Percentiles rank a stretch among this genome's conserved stretches.
Evolutionary conservation across 2,888 invertebrate genomes (phyloP).

Genomic region (Thymelicus acteon): DNA sequence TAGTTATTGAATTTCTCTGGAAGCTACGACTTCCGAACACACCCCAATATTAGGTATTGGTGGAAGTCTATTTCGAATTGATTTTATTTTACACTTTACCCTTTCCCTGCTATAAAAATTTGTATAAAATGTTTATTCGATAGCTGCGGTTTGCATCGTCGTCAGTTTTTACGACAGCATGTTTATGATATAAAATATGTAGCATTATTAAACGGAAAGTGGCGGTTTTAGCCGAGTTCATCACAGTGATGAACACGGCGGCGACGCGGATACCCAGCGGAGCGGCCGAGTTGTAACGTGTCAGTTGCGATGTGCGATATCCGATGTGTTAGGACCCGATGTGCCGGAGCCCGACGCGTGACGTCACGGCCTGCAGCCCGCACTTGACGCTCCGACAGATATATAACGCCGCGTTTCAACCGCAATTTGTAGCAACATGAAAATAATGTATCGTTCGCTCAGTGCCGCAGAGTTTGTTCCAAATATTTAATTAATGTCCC

Average conservation of each 20-base stretch:
- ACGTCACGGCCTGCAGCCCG: not conserved
- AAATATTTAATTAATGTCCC: slow-evolving; percentile 27
- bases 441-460: slow-evolving; percentile 22
- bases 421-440: slow-evolving; percentile 31
- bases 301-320: not conserved
- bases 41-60: too few relatives aligned
- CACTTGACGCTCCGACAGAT: not conserved
- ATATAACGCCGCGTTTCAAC: slow-evolving; percentile 16
- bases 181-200: not conserved
- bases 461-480: not conserved
- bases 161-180: not conserved
- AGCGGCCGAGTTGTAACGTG: too few relatives aligned
- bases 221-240: not conserved
- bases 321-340: not conserved
- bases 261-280: not conserved
- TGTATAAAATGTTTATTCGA: not conserved
- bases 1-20: too few relatives aligned
- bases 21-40: too few relatives aligned
- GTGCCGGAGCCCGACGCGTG: not conserved
- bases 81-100: too few relatives aligned
- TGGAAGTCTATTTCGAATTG: too few relatives aligned
- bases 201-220: not conserved
- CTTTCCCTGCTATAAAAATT: too few relatives aligned
- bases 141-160: not conserved
- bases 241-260: not conserved